Evolutionary conservation across 2,888 invertebrate genomes (phyloP).

Genomic region (Agriopis marginaria): DNA sequence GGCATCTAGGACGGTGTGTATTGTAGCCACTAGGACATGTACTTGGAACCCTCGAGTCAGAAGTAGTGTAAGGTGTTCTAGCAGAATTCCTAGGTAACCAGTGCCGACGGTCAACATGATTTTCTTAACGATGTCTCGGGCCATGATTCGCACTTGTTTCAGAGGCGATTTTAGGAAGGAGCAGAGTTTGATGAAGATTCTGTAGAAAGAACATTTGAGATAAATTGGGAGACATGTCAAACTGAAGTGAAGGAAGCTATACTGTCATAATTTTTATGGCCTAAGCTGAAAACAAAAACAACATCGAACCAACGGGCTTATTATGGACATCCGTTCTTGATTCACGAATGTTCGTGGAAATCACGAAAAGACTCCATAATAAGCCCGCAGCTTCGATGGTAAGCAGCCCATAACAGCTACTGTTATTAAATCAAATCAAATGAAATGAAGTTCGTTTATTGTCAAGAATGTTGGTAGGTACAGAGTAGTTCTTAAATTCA

Average conservation of each 20-base stretch:
- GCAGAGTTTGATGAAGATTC: constrained; percentile 95
- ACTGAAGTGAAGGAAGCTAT: not conserved
- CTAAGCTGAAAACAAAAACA: no score
- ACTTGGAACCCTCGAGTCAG: constrained; percentile 96
- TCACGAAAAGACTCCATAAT: no score
- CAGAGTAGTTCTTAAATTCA: no score
- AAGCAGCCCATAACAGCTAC: no score
- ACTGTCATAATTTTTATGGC: no score
- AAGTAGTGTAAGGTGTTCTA: constrained; percentile 92
- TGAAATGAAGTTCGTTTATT: no score
- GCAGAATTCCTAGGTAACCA: constrained; percentile 90
- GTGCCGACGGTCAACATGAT: constrained; percentile 95
- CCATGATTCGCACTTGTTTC: constrained; percentile 93
- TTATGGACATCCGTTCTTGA: no score
- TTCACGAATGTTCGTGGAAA: no score
- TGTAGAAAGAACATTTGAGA: constrained; percentile 55
- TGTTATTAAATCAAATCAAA: no score
- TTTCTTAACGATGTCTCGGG: constrained; percentile 96
- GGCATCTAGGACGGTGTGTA: constrained; percentile 92
- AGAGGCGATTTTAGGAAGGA: constrained; percentile 96
- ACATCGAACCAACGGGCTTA: no score
- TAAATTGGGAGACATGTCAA: not conserved
- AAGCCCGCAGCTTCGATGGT: no score
- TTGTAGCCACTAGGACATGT: constrained; percentile 96
- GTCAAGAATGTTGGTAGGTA: no score